Evolutionary conservation across 2,113 vertebrate genomes (phyloP), one percentile per base, ranked within the genome.

Genomic region (human): DNA sequence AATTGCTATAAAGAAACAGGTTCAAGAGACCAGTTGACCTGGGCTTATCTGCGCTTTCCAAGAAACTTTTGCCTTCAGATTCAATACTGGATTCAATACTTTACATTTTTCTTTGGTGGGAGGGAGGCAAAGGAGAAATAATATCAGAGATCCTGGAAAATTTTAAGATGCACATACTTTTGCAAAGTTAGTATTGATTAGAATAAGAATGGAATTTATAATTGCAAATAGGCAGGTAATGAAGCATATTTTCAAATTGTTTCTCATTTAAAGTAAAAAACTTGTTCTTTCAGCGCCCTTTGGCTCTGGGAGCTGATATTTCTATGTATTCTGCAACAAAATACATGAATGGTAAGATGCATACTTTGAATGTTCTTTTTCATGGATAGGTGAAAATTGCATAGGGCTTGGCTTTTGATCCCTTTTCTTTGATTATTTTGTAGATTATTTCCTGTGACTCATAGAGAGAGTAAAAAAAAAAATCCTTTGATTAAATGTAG

Each of bases 271-370:
- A 94, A 97, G 87, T 82, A 55, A 94, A 81, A 64, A 75, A 6
- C 23, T 68, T 38, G 4, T 98, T 80, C 12, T 98, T 99, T 92
- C 96, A 99, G 99, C 99, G 99, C 70, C 99, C 99, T 87, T 97
- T 99, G 95, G 98, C 99, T 75, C 98, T 99, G 84, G 99, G 99
- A 97, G 99, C 99, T 66, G 99, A 99, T 94, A 99, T 99, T 84
- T 99, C 99, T 95, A 99, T 99, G 99, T 99, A 99, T 94, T 99
- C 99, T 61, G 99, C 99, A 68, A 99, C 99, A 94, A 99, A 99
- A 82, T 99, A 99, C 95, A 99, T 99, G 98, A 99, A 99, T 0
- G 99, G 99, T 99, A 98, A 98, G 99, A n/a, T 8, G 14, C 0
- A 12, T 27, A 38, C 17, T 70, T 32, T 88, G 35, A 48, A 45